Percentiles rank a stretch among this genome's conserved stretches.
phyloP scores from a whole-genome alignment of 2,888 invertebrate species.

The Hypomecis atomaria region DNA sequence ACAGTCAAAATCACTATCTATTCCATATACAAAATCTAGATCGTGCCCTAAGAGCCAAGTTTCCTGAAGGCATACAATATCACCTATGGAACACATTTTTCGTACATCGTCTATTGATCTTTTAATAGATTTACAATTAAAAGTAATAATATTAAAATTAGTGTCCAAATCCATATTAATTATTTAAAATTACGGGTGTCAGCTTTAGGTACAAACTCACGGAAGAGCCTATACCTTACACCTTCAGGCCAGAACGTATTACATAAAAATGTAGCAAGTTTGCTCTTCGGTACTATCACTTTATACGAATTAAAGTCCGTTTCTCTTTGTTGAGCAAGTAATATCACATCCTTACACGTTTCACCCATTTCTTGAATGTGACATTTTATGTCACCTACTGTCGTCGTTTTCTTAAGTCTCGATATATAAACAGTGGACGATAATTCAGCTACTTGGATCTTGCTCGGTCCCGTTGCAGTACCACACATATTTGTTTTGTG shows the following conservation, averaged over 20 bases:
- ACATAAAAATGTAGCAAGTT: constrained; percentile 7
- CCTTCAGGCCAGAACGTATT: constrained; percentile 20
- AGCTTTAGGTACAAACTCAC: constrained; percentile 11
- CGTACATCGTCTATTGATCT: constrained; percentile 17
- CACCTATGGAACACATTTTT: neutral
- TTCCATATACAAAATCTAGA: constrained; percentile 4
- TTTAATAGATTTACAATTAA: constrained; percentile 30
- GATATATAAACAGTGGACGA: constrained; percentile 14
- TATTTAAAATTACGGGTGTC: neutral
- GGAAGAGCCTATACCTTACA: constrained; percentile 12
- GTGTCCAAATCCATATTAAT: constrained; percentile 7
- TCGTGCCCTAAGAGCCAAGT: constrained; percentile 7
- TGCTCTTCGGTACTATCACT: constrained; percentile 4
- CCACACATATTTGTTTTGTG: constrained; percentile 10
- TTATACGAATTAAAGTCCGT: constrained; percentile 13
- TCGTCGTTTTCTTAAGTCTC: constrained; percentile 14
- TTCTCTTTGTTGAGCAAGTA: constrained; percentile 2
- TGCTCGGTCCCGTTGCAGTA: constrained; percentile 7
- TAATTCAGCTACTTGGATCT: constrained; percentile 12
- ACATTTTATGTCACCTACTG: constrained; percentile 6
- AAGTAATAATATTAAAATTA: constrained; percentile 10
- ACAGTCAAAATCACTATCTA: constrained; percentile 10
- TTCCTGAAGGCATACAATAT: constrained; percentile 9
- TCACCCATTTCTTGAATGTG: constrained; percentile 12
- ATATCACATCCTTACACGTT: constrained; percentile 5